A percentile compares a stretch with the other conserved stretches of the same genome.
These are phyloP conservation scores for Trichonephila clavipes DNA, from an alignment of 1,140 invertebrate species.

Conservation along the genomic window DNA sequence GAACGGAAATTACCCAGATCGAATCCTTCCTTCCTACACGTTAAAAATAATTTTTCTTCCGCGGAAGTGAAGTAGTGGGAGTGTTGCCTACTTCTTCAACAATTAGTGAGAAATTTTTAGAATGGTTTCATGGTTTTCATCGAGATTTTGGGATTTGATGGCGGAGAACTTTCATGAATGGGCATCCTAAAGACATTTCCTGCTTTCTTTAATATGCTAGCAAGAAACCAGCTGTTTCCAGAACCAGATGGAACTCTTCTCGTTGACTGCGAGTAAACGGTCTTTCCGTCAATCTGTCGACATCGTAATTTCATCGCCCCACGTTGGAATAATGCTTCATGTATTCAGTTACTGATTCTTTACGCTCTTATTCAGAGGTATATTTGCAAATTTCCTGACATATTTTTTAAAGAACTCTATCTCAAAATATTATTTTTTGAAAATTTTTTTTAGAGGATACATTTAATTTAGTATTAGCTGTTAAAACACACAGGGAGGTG, in stretches of 20 bases:
- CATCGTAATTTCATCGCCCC: neutral
- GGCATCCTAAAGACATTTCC: neutral
- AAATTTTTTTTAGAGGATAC: neutral
- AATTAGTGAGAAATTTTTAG: too few species aligned
- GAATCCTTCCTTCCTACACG: too few species aligned
- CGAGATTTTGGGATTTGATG: neutral
- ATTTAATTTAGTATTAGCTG: neutral
- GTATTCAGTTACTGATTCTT: neutral
- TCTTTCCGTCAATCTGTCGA: conserved; percentile 40
- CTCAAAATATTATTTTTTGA: neutral
- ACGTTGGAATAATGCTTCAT: neutral
- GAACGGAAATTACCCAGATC: too few species aligned
- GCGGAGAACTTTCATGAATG: neutral
- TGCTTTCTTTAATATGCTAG: neutral
- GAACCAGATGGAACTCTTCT: conserved; percentile 62
- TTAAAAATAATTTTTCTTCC: too few species aligned
- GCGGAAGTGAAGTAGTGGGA: too few species aligned
- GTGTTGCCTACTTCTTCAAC: too few species aligned
- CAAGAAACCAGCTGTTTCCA: conserved; percentile 45
- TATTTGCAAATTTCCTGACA: too few species aligned
- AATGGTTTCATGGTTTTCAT: too few species aligned
- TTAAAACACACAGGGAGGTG: too few species aligned
- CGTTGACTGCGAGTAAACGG: conserved; percentile 4
- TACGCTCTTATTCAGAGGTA: neutral
- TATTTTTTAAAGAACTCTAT: too few species aligned